Conservation (phyloP, 1,140 invertebrate species). For the Nephila pilipes region DNA sequence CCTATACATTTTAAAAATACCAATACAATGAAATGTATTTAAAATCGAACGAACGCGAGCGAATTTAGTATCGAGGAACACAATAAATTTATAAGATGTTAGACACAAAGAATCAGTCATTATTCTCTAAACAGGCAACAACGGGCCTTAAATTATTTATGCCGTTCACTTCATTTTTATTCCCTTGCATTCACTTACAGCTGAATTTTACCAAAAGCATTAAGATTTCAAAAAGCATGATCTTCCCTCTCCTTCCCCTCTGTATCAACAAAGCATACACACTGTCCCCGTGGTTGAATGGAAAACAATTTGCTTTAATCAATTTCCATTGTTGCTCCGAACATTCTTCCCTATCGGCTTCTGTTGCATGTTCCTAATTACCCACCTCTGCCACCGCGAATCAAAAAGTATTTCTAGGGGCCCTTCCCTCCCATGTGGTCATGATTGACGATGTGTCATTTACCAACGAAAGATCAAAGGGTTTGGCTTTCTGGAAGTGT, state of each 20-base stretch:
- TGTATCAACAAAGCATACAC: background rate
- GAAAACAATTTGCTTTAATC: constrained; percentile 37
- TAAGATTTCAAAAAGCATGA: constrained; percentile 27
- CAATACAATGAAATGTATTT: background rate
- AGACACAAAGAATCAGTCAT: background rate
- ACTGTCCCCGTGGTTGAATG: background rate
- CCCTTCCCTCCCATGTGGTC: background rate
- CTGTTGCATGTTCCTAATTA: constrained; percentile 16
- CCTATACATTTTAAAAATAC: too few species aligned
- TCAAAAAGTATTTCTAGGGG: constrained; percentile 13
- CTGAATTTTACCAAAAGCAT: constrained; percentile 7
- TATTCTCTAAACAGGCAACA: background rate
- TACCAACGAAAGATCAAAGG: constrained; percentile 40
- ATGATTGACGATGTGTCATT: constrained; percentile 55
- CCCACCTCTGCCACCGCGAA: background rate
- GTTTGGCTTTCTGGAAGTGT: constrained; percentile 47
- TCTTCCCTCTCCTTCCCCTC: background rate
- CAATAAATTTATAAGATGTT: background rate
- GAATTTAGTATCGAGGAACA: background rate
- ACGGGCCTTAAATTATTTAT: background rate
- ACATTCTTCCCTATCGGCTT: constrained; percentile 10
- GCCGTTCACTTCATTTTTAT: background rate
- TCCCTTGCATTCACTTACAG: background rate
- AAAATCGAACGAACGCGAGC: background rate
- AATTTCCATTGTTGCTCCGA: constrained; percentile 4